A percentile compares a stretch with the other conserved stretches of the same genome.
phyloP scores from a whole-genome alignment of 2,888 invertebrate species.

The Pristionchus maxplancki region DNA sequence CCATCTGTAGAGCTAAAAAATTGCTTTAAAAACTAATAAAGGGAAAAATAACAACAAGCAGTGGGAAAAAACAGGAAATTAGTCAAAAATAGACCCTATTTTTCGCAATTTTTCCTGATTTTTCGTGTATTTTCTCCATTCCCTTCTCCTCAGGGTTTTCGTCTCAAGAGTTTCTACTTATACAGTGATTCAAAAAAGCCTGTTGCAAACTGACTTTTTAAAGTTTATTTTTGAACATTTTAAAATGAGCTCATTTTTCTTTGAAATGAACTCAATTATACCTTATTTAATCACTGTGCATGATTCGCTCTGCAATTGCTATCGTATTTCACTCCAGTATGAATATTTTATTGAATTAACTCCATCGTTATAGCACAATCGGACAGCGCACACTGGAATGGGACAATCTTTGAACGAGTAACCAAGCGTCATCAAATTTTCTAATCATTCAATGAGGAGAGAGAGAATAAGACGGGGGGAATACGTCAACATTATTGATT shows the following conservation, averaged over 20 bases:
- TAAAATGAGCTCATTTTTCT: not conserved
- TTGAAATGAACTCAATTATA: not conserved
- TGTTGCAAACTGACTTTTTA: too few species aligned
- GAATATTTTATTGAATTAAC: not conserved
- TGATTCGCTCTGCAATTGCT: not conserved
- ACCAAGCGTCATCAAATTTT: slow-evolving; percentile 13
- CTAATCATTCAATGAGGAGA: not conserved
- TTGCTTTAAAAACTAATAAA: too few species aligned
- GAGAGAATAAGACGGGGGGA: not conserved
- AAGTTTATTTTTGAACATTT: not conserved
- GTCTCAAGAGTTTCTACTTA: too few species aligned
- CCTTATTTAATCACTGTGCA: not conserved
- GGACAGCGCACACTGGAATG: slow-evolving; percentile 33
- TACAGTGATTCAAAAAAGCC: too few species aligned
- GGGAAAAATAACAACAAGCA: too few species aligned
- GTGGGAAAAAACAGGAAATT: too few species aligned
- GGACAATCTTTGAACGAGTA: not conserved
- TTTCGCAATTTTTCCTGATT: too few species aligned
- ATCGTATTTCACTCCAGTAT: not conserved
- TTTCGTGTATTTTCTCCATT: too few species aligned
- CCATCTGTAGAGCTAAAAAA: too few species aligned
- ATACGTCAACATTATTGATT: slow-evolving; percentile 13
- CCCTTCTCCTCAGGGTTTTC: too few species aligned
- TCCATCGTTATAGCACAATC: not conserved
- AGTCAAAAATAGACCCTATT: too few species aligned